Evolutionary conservation across 2,888 invertebrate species (phyloP).

Genomic region (Octodonta nipae): DNA sequence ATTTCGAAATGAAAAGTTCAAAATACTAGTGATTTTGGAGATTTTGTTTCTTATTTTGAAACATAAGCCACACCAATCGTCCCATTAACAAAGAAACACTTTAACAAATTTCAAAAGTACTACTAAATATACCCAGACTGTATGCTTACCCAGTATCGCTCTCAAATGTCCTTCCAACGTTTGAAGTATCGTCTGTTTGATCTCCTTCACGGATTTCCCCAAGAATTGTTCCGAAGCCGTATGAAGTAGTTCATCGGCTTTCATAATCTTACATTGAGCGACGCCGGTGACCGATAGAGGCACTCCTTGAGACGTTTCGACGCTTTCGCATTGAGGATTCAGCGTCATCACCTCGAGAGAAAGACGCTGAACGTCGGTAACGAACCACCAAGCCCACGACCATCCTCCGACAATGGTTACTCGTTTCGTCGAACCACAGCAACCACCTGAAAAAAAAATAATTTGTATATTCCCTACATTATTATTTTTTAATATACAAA

Average conservation of each 20-base stretch:
- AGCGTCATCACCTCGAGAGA: conserved; percentile 93
- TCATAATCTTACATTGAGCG: conserved; percentile 96
- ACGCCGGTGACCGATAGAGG: conserved; percentile 94
- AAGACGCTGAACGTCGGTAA: conserved; percentile 87
- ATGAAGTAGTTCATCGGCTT: conserved; percentile 83
- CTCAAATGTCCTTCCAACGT: conserved; percentile 92
- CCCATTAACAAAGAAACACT: too few species aligned
- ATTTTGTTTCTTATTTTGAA: too few species aligned
- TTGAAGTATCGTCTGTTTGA: conserved; percentile 84
- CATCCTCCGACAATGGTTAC: conserved; percentile 90
- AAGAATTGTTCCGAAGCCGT: conserved; percentile 95
- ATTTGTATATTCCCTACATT: too few species aligned
- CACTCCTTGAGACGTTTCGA: conserved; percentile 90
- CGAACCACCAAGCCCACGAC: conserved; percentile 98
- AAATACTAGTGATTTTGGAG: too few species aligned
- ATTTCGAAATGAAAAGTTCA: too few species aligned
- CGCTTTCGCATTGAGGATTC: conserved; percentile 90
- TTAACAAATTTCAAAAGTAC: too few species aligned
- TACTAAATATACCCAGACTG: too few species aligned
- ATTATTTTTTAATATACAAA: too few species aligned
- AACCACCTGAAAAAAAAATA: too few species aligned
- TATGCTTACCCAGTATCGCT: conserved; percentile 90
- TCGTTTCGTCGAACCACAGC: conserved; percentile 80
- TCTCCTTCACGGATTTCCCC: conserved; percentile 77
- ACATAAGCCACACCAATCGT: too few species aligned